phyloP scores from a whole-genome alignment of 2,113 vertebrate genomes.

The Paramisgurnus dabryanus region DNA sequence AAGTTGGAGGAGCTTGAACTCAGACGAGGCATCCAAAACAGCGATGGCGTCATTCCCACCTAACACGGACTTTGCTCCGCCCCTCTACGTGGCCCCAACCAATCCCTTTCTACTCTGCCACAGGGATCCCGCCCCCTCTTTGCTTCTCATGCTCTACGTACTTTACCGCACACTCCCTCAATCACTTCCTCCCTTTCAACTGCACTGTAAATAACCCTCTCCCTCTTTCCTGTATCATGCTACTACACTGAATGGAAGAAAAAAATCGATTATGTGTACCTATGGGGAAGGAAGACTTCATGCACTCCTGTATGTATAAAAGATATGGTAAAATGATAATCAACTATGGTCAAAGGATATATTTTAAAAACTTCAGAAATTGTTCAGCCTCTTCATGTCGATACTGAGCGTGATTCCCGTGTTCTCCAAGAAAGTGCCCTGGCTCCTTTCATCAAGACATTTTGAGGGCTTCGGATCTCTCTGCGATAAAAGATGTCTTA shows the following conservation, averaged over 20 bases:
- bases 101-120: slow-evolving; percentile 38
- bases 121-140: slow-evolving; percentile 41
- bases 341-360: slow-evolving; percentile 43
- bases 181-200: slow-evolving; percentile 74
- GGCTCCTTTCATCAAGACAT: not conserved
- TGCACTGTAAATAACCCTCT: slow-evolving; percentile 94
- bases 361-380: slow-evolving; percentile 43
- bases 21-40: slow-evolving; percentile 92
- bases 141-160: slow-evolving; percentile 35
- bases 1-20: slow-evolving; percentile 99
- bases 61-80: slow-evolving; percentile 76
- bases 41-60: slow-evolving; percentile 96
- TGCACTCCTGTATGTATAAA: slow-evolving; percentile 79
- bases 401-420: slow-evolving; percentile 6
- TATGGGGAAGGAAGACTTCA: slow-evolving; percentile 72
- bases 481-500: slow-evolving; percentile 26
- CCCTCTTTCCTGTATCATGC: slow-evolving; percentile 69
- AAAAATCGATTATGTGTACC: slow-evolving; percentile 71
- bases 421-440: slow-evolving; percentile 15
- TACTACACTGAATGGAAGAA: slow-evolving; percentile 77
- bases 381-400: slow-evolving; percentile 12
- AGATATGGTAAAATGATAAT: slow-evolving; percentile 43
- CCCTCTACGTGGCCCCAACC: slow-evolving; percentile 34
- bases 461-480: slow-evolving; percentile 3
- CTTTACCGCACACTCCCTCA: slow-evolving; percentile 61